phyloP scores from a whole-genome alignment of 2,797 vertebrate genomes.

The Cirrhinus mrigala region DNA sequence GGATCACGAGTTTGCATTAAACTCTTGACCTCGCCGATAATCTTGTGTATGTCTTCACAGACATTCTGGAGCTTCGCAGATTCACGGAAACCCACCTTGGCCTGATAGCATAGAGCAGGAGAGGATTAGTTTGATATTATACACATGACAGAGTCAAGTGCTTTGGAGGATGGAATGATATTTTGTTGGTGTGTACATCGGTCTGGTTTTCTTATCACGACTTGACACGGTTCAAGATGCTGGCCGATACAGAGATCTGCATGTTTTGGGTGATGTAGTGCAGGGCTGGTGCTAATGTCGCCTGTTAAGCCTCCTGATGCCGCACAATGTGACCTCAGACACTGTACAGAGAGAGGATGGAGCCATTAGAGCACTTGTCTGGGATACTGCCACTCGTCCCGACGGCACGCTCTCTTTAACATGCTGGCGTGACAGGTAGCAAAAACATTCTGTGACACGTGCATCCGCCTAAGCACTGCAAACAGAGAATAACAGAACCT shows the following conservation, averaged over 20 bases:
- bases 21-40: constrained; percentile 63
- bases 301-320: constrained; percentile 67
- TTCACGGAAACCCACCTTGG: constrained; percentile 21
- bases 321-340: constrained; percentile 20
- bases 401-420: constrained; percentile 2
- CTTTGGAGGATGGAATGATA: background rate
- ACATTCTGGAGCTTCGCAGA: background rate
- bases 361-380: constrained; percentile 18
- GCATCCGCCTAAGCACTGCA: constrained; percentile 11
- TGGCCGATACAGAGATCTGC: constrained; percentile 71
- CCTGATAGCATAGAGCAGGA: constrained; percentile 15
- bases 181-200: constrained; percentile 43
- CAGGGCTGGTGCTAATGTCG: constrained; percentile 72
- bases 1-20: constrained; percentile 59
- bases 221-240: constrained; percentile 65
- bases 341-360: constrained; percentile 45
- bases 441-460: constrained; percentile 32
- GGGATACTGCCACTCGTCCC: constrained; percentile 33
- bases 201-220: constrained; percentile 61
- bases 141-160: constrained; percentile 35
- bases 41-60: constrained; percentile 13
- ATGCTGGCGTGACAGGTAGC: constrained; percentile 22
- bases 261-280: constrained; percentile 68
- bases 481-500: constrained; percentile 17
- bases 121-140: constrained; percentile 39